These are phyloP conservation scores for Numenius arquata DNA, from an alignment of 2,113 vertebrate species.

Conservation along the genomic window DNA sequence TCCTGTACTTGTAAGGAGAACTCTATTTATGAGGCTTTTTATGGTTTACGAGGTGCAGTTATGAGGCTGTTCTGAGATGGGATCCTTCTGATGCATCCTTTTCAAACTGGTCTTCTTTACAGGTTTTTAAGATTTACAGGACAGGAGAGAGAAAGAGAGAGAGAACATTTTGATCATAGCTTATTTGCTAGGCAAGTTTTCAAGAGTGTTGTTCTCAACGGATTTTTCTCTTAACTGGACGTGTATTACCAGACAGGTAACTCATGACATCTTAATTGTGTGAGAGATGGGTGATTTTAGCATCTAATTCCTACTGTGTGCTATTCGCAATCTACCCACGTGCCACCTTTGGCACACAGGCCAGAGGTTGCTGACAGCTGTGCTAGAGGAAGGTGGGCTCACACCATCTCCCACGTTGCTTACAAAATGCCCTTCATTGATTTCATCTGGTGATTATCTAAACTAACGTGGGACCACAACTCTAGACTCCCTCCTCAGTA, in stretches of 20 bases:
- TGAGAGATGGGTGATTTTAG: background rate
- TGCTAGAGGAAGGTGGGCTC: background rate
- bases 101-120: background rate
- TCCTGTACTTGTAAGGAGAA: background rate
- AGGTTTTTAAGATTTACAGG: background rate
- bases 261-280: background rate
- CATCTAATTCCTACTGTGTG: background rate
- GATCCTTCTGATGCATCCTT: background rate
- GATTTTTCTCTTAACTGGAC: background rate
- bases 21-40: slow-evolving; percentile 6
- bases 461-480: background rate
- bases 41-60: background rate
- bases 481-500: background rate
- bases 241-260: background rate
- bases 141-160: background rate
- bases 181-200: background rate
- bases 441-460: background rate
- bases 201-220: background rate
- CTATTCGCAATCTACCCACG: background rate
- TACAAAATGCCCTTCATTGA: background rate
- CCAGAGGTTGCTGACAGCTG: background rate
- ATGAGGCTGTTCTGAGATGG: background rate
- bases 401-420: background rate
- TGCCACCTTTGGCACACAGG: background rate
- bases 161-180: background rate